phyloP scores from a whole-genome alignment of 2,113 vertebrate genomes.

The Carassius gibelio region DNA sequence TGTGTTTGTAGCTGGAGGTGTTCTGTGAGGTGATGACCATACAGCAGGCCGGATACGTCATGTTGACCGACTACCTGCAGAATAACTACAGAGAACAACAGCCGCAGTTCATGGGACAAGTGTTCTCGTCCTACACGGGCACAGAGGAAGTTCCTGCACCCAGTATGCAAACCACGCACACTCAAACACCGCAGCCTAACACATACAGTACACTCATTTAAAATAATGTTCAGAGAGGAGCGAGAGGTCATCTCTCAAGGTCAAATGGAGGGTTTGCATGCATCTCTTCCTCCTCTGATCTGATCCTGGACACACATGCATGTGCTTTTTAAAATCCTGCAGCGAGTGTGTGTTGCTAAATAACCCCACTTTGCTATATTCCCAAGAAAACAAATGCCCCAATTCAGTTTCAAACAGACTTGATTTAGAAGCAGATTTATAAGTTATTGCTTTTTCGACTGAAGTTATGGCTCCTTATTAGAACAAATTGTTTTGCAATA shows the following conservation, averaged over 20 bases:
- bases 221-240: not conserved
- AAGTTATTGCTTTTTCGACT: not conserved
- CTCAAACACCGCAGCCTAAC: not conserved
- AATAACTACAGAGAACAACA: slow-evolving; percentile 95
- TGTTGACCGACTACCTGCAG: slow-evolving; percentile 98
- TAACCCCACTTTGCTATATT: slow-evolving; percentile 13
- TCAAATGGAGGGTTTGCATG: too few relatives aligned
- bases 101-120: slow-evolving; percentile 87
- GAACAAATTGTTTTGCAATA: not conserved
- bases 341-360: slow-evolving; percentile 47
- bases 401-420: not conserved
- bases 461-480: not conserved
- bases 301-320: not conserved
- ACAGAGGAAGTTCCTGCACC: slow-evolving; percentile 88
- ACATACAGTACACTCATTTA: too few relatives aligned
- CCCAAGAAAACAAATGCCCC: not conserved
- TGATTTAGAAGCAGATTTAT: not conserved
- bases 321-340: not conserved
- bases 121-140: slow-evolving; percentile 95
- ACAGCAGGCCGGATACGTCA: slow-evolving; percentile 94
- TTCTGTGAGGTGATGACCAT: slow-evolving; percentile 98
- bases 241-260: not conserved
- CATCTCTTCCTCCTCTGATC: not conserved
- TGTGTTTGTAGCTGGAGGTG: slow-evolving; percentile 81
- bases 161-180: slow-evolving; percentile 71